Evolutionary conservation across 2,888 invertebrate species (phyloP), one percentile per base, ranked within the genome.

Genomic region (Ichneumoninae sp.): DNA sequence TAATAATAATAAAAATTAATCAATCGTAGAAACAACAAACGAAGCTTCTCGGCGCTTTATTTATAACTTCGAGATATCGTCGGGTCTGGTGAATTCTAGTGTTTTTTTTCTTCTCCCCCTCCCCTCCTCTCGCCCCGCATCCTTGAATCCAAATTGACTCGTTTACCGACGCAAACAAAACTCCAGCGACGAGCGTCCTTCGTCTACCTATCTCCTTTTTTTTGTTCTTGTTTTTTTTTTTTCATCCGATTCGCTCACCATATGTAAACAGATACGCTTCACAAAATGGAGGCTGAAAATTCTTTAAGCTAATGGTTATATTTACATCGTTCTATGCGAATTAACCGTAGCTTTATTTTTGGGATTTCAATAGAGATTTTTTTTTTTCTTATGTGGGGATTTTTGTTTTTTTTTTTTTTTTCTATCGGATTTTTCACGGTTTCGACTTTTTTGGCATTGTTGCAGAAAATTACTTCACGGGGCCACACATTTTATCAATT

Each of bases 81-180:
- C 40, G 33, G 16, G 40, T 44, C 22, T 44, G 68, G 40, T 44
- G 19, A 47, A 44, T 68, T 68, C 62, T 72, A 26, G 30, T 78
- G 68, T 75, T 74, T 79, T 85, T 70, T 82, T 80, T 62, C 80
- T 72, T 47, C 82, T 74, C 33, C 1, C 1, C 7, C 36, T 2
- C 36, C 40, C 0, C 40, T 3, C 40, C 40, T 40, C 65, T n/a
- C 22, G 62, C 1, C 71, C 8, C 47, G 26, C 57, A 54, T 69
- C 47, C 36, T 30, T 69, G 40, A 70, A 62, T 62, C 62, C 16
- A 62, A 62, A 62, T 62, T 62, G 62, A 62, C 62, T 62, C 62
- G 62, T 62, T 62, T 74, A 13, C 62, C 62, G 62, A 30, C 62
- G 52, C 19, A 54, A n/a, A 33, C 30, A 33, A 62, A 62, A 62